Evolutionary conservation across 1,140 invertebrate species (phyloP), one percentile per base, ranked within the genome.

Genomic region (Drosophila ficusphila): DNA sequence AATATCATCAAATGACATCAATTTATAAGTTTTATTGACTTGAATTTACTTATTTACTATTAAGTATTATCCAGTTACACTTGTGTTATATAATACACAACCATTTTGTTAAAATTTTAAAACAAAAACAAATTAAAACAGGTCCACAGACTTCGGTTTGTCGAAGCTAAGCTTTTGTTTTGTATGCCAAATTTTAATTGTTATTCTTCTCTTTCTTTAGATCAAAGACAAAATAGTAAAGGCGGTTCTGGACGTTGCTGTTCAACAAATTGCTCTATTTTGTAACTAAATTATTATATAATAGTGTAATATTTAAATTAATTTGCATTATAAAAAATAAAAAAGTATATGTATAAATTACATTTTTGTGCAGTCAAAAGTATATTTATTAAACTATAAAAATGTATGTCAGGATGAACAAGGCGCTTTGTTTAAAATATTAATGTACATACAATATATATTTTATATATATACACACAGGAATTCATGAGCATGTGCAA

Each of bases 191-290:
- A n/a, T n/a, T 27, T 7, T 11, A 9, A 18, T n/a, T 60, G n/a
- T 12, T 2, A 12, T 42, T 12, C 16, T 9, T 11, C 27, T 39
- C 21, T 3, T 16, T 25, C n/a, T 29, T 18, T 9, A 97, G 97
- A 97, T 95, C 96, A 97, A 94, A 95, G 97, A 93, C 96, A 97
- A 93, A 98, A 98, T 92, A 97, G 96, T 93, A 98, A 98, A 95
- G 96, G 96, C 69, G 96, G 97, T 65, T 96, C 96, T 64, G 97
- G 96, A 93, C 96, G 96, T 94, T 97, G 96, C 94, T 98, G 97
- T 94, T 97, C 96, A 76, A 94, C 96, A 72, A 96, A 96, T 60
- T 98, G 97, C 93, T 96, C 95, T 93, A 97, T 98, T 94, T 95
- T 97, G 94, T 97, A 97, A 96, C 67, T 70, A 70, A 70, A 56